Conservation (phyloP, 2,888 invertebrate species). For the Daptonema setosum region DNA sequence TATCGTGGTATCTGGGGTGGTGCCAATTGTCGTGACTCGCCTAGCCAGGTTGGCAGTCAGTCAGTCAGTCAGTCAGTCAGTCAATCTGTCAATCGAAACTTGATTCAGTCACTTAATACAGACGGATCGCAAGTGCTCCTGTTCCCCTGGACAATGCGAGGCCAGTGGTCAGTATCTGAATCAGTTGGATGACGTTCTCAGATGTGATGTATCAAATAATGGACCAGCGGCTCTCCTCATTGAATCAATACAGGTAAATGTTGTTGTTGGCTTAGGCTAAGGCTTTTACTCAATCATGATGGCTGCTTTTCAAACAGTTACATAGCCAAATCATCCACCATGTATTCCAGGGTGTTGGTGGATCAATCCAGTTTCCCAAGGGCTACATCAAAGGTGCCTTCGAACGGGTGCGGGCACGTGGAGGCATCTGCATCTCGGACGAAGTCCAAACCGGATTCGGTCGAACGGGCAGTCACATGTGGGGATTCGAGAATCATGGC, state of each 20-base stretch:
- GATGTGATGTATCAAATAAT: slow-evolving; percentile 54
- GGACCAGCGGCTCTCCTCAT: slow-evolving; percentile 69
- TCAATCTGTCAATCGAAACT: slow-evolving; percentile 24
- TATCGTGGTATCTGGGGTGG: slow-evolving; percentile 79
- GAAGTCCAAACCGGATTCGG: slow-evolving; percentile 96
- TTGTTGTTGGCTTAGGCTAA: too few relatives aligned
- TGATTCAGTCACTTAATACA: slow-evolving; percentile 31
- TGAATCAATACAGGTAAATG: slow-evolving; percentile 66
- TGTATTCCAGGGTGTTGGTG: slow-evolving; percentile 54
- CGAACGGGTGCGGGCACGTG: slow-evolving; percentile 51
- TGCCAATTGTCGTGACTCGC: slow-evolving; percentile 59
- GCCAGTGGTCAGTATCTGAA: slow-evolving; percentile 41
- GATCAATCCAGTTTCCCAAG: slow-evolving; percentile 71
- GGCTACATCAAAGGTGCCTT: slow-evolving; percentile 60
- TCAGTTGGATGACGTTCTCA: slow-evolving; percentile 56
- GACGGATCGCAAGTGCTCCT: slow-evolving; percentile 45
- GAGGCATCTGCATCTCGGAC: slow-evolving; percentile 71
- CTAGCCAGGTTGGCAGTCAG: slow-evolving; percentile 30
- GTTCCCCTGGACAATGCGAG: slow-evolving; percentile 29
- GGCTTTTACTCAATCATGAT: too few relatives aligned
- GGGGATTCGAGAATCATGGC: slow-evolving; percentile 77
- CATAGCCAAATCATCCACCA: neutral
- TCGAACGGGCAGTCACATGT: slow-evolving; percentile 71
- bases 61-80: neutral
- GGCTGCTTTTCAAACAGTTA: slow-evolving; percentile 12